Evolutionary conservation across 64 coral and sea anemone genomes (phyloP).

Genomic region (Platygyra sinensis): DNA sequence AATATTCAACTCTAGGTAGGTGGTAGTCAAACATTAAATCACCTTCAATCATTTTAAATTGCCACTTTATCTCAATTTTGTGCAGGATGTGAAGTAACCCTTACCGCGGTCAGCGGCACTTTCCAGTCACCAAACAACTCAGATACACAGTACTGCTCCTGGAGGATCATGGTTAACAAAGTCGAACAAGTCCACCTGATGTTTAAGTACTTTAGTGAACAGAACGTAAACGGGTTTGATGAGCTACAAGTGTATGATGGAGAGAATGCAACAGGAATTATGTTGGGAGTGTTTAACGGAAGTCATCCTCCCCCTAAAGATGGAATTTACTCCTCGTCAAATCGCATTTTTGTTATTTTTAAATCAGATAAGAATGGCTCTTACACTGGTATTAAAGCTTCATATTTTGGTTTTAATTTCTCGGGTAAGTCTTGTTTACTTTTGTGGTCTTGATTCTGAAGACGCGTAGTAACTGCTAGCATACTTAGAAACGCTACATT

Average conservation of each 20-base stretch:
- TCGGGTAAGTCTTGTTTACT: too few relatives aligned
- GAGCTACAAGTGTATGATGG: slow-evolving; percentile 20
- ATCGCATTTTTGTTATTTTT: slow-evolving; percentile 19
- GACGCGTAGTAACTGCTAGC: too few relatives aligned
- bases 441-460: too few relatives aligned
- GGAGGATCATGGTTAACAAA: slow-evolving; percentile 11
- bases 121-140: slow-evolving; percentile 28
- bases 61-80: not conserved
- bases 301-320: not conserved
- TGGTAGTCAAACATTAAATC: not conserved
- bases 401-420: not conserved
- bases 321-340: slow-evolving; percentile 22
- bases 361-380: slow-evolving; percentile 11
- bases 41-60: too few relatives aligned
- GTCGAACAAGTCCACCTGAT: not conserved
- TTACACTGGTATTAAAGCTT: not conserved
- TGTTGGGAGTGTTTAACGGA: slow-evolving; percentile 29
- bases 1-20: not conserved
- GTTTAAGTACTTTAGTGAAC: slow-evolving; percentile 10
- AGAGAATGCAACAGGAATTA: not conserved
- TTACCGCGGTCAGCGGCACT: not conserved
- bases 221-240: not conserved
- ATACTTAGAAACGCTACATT: too few relatives aligned
- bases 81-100: not conserved
- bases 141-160: slow-evolving; percentile 19